Evolutionary conservation across 2,113 vertebrate genomes (phyloP).

Genomic region (Perca schrenkii): DNA sequence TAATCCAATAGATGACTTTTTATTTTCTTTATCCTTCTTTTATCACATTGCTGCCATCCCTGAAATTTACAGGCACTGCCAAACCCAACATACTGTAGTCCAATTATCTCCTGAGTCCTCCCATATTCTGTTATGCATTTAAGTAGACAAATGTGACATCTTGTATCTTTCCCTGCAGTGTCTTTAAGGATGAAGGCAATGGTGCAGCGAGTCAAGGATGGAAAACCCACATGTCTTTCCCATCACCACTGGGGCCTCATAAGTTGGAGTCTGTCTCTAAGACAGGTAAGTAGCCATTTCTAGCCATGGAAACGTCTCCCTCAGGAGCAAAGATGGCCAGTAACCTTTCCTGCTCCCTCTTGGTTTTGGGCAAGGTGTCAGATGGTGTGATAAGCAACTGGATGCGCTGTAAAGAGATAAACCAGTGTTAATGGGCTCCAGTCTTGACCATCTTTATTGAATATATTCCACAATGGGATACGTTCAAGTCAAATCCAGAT

Average conservation of each 20-base stretch:
- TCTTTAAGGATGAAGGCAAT: constrained; percentile 20
- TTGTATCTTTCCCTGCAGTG: constrained; percentile 21
- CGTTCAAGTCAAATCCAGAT: not conserved
- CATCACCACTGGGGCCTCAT: constrained; percentile 46
- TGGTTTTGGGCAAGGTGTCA: constrained; percentile 82
- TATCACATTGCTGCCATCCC: not conserved
- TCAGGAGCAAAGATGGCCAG: constrained; percentile 78
- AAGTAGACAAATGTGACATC: not conserved
- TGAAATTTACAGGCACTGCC: constrained; percentile 14
- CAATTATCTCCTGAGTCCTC: constrained; percentile 31
- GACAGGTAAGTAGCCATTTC: constrained; percentile 73
- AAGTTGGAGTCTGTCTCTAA: constrained; percentile 75
- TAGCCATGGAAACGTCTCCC: constrained; percentile 31
- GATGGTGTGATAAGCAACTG: constrained; percentile 77
- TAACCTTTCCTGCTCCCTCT: constrained; percentile 81
- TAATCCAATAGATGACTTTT: constrained; percentile 31
- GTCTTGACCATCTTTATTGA: not conserved
- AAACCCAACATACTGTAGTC: constrained; percentile 3
- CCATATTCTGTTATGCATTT: constrained; percentile 10
- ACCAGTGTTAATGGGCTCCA: not conserved
- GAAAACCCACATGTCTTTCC: constrained; percentile 21
- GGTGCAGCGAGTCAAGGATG: constrained; percentile 13
- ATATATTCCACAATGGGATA: not conserved
- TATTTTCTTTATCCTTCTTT: constrained; percentile 2
- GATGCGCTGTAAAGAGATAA: constrained; percentile 72